Conservation (phyloP, 1,140 invertebrate genomes). For the Protaetia brevitarsis region DNA sequence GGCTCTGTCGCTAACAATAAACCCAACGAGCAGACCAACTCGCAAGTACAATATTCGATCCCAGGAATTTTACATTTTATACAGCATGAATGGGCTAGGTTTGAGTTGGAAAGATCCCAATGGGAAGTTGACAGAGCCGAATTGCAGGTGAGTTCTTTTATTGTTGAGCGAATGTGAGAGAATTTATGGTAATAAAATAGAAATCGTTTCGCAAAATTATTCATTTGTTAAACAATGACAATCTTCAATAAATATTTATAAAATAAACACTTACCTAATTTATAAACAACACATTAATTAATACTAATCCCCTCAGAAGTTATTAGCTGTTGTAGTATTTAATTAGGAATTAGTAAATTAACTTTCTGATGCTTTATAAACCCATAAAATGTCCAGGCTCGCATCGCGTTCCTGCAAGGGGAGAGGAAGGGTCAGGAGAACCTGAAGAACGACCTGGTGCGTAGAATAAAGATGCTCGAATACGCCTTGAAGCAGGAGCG, state of each 20-base stretch:
- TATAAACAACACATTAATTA: neutral
- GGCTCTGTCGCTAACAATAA: slow-evolving; percentile 62
- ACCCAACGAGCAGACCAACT: slow-evolving; percentile 65
- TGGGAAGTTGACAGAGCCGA: slow-evolving; percentile 99
- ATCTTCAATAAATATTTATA: neutral
- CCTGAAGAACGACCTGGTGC: slow-evolving; percentile 96
- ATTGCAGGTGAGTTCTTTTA: slow-evolving; percentile 74
- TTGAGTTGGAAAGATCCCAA: slow-evolving; percentile 97
- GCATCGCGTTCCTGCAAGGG: slow-evolving; percentile 97
- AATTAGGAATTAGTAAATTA: neutral
- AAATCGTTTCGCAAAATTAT: neutral
- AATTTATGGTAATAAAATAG: neutral
- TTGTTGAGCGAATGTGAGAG: neutral
- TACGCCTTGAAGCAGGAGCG: slow-evolving; percentile 98
- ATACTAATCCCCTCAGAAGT: neutral
- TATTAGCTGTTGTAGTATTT: neutral
- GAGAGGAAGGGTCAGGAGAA: slow-evolving; percentile 99
- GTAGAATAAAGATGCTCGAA: slow-evolving; percentile 99
- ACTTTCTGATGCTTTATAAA: slow-evolving; percentile 32
- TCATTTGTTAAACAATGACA: slow-evolving; percentile 2
- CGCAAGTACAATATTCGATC: slow-evolving; percentile 88
- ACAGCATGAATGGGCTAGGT: slow-evolving; percentile 99
- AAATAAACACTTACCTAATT: neutral
- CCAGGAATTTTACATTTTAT: slow-evolving; percentile 99
- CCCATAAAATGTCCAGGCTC: slow-evolving; percentile 80